These are phyloP conservation scores for Chaenocephalus aceratus DNA, from an alignment of 2,113 vertebrate genomes.

Conservation along the genomic window DNA sequence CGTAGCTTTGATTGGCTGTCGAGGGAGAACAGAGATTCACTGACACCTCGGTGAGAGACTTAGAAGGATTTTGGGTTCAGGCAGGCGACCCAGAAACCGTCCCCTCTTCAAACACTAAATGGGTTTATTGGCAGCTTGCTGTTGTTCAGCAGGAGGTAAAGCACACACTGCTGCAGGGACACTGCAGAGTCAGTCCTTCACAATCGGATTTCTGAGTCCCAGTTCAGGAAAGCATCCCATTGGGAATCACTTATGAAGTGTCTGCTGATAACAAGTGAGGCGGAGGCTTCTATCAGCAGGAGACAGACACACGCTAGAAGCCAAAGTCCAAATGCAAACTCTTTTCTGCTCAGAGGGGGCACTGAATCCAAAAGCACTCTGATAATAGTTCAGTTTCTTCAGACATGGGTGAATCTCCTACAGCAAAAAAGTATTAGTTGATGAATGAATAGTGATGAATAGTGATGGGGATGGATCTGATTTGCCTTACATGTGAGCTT, in stretches of 20 bases:
- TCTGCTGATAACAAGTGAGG: constrained; percentile 66
- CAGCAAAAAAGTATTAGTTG: no score
- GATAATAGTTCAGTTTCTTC: not conserved
- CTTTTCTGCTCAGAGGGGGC: constrained; percentile 18
- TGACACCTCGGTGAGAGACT: constrained; percentile 40
- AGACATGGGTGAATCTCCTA: not conserved
- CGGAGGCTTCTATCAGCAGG: constrained; percentile 63
- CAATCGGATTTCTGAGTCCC: constrained; percentile 65
- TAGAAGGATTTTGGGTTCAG: constrained; percentile 45
- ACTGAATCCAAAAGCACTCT: constrained; percentile 3
- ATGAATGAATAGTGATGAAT: no score
- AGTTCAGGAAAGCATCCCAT: constrained; percentile 64
- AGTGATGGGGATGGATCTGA: no score
- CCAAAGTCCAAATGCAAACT: constrained; percentile 30
- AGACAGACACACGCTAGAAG: constrained; percentile 48
- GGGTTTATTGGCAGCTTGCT: constrained; percentile 63
- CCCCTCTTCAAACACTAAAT: constrained; percentile 56
- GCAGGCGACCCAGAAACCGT: constrained; percentile 12
- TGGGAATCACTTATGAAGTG: constrained; percentile 75
- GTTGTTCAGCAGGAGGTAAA: constrained; percentile 46
- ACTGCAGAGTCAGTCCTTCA: constrained; percentile 61
- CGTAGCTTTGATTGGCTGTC: constrained; percentile 57
- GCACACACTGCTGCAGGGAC: constrained; percentile 44
- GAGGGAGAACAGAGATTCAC: constrained; percentile 46
- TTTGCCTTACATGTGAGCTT: no score